phyloP scores from a whole-genome alignment of 2,888 invertebrate genomes.

The Suillia variegata region DNA sequence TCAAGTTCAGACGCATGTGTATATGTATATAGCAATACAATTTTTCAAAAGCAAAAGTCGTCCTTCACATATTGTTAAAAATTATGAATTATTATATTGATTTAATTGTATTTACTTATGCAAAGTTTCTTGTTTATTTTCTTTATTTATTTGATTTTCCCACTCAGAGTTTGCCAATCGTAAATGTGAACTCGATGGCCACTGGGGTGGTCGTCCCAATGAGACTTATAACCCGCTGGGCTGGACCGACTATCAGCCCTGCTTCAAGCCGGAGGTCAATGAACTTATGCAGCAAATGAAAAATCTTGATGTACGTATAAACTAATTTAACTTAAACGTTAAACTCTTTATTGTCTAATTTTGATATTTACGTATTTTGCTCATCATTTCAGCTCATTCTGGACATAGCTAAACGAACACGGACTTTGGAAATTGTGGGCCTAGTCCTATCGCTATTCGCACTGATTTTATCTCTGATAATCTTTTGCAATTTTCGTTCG shows the following conservation, averaged over 20 bases:
- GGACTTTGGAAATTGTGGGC: conserved; percentile 84
- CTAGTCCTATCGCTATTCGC: conserved; percentile 79
- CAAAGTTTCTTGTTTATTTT: too few relatives aligned
- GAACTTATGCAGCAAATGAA: conserved; percentile 66
- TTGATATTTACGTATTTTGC: not conserved
- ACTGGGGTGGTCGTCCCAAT: conserved; percentile 69
- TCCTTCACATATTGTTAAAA: too few relatives aligned
- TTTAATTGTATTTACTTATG: too few relatives aligned
- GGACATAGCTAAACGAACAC: conserved; percentile 72
- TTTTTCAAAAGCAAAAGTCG: too few relatives aligned
- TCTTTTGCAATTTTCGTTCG: conserved; percentile 81
- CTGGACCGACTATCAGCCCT: conserved; percentile 85
- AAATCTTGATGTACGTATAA: conserved; percentile 57
- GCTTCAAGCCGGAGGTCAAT: conserved; percentile 74
- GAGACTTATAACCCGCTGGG: conserved; percentile 63
- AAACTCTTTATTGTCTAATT: not conserved
- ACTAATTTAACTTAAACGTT: not conserved
- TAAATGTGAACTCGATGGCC: conserved; percentile 71
- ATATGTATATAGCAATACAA: too few relatives aligned
- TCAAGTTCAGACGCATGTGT: too few relatives aligned
- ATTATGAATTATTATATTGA: too few relatives aligned
- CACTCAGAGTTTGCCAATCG: conserved; percentile 78
- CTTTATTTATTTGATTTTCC: too few relatives aligned
- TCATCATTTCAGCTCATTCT: conserved; percentile 66
- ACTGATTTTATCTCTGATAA: conserved; percentile 74